Evolutionary conservation across 2,113 vertebrate genomes (phyloP).

Genomic region (Holacanthus passer): DNA sequence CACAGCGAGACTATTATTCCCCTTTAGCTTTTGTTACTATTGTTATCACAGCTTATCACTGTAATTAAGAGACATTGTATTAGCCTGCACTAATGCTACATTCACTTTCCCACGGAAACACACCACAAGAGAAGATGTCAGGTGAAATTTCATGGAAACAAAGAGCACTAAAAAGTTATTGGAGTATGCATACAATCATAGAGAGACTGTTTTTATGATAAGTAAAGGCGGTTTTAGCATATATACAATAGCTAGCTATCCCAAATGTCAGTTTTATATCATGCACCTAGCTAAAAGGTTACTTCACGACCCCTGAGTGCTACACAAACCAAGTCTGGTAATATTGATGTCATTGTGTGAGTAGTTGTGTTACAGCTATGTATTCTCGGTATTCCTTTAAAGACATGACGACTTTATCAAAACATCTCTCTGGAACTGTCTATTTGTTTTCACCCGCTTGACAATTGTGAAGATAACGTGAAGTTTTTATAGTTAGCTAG

Average conservation of each 20-base stretch:
- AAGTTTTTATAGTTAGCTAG: too few relatives aligned
- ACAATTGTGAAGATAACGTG: neutral
- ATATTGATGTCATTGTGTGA: neutral
- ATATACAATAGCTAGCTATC: neutral
- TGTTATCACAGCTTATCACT: neutral
- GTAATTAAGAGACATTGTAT: neutral
- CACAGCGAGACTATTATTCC: neutral
- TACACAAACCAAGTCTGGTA: neutral
- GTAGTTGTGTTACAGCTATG: neutral
- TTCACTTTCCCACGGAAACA: constrained; percentile 17
- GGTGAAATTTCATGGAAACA: constrained; percentile 8
- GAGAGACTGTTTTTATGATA: neutral
- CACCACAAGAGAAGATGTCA: neutral
- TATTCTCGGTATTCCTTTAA: neutral
- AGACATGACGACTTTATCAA: neutral
- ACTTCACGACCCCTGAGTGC: neutral
- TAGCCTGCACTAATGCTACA: neutral
- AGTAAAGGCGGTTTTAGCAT: neutral
- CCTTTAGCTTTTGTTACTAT: too few relatives aligned
- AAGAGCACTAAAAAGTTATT: neutral
- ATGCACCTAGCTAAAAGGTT: neutral
- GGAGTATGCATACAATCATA: neutral
- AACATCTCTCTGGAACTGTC: neutral
- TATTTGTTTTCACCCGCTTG: constrained; percentile 1
- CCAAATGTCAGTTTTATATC: neutral